phyloP scores from a whole-genome alignment of 2,113 vertebrate species.

The Hyperoodon ampullatus region DNA sequence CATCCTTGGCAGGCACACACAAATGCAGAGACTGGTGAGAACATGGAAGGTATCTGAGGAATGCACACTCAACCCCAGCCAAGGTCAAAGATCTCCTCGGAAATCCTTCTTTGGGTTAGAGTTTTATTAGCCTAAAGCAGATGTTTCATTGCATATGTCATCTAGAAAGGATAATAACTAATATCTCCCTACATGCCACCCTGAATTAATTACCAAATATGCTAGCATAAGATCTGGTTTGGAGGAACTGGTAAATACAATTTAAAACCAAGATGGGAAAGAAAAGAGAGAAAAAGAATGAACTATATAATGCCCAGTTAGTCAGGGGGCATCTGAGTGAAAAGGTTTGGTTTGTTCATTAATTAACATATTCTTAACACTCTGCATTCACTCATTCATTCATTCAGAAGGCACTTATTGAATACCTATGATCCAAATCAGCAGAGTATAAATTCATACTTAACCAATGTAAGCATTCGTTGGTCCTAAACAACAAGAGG shows the following conservation, averaged over 20 bases:
- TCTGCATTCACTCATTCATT: neutral
- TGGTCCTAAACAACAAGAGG: neutral
- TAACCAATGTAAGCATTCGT: neutral
- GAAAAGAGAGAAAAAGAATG: neutral
- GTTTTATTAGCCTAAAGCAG: neutral
- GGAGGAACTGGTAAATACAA: neutral
- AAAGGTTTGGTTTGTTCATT: neutral
- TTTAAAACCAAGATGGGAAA: neutral
- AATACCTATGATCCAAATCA: neutral
- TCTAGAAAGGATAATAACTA: neutral
- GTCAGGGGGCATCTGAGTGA: neutral
- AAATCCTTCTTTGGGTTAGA: neutral
- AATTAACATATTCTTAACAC: too few relatives aligned
- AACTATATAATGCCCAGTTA: fast-evolving
- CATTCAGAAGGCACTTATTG: neutral
- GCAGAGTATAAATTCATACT: neutral
- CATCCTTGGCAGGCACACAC: neutral
- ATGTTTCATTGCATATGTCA: neutral
- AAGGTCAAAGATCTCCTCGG: neutral
- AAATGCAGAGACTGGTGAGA: fast-evolving
- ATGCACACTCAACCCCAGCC: fast-evolving
- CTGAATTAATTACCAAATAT: neutral
- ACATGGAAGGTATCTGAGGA: neutral
- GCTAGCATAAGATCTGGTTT: neutral
- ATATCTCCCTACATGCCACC: neutral